phyloP scores from a whole-genome alignment of 2,797 vertebrate genomes.

The Pempheris klunzingeri region DNA sequence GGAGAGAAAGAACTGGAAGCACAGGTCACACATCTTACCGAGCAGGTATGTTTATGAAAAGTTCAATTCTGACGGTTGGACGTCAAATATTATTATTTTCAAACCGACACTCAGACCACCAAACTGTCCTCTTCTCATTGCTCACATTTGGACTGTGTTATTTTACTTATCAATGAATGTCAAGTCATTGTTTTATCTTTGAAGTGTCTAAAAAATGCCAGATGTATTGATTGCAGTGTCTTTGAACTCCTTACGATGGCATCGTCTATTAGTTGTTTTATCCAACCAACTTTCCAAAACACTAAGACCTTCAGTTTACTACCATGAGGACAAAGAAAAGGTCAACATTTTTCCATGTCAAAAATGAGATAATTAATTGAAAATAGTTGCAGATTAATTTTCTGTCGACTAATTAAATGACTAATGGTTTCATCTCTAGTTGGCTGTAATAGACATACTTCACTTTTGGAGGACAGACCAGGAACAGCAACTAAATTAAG shows the following conservation, averaged over 20 bases:
- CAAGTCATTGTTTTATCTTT: background rate
- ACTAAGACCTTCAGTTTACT: background rate
- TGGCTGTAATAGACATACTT: background rate
- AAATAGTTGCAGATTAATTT: background rate
- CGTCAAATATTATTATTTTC: background rate
- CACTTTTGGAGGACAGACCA: background rate
- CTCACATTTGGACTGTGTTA: background rate
- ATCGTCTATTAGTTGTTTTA: background rate
- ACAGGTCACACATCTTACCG: conserved; percentile 97
- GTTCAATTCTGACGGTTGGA: background rate
- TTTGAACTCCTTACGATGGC: background rate
- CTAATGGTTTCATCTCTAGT: background rate
- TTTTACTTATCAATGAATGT: too few species aligned
- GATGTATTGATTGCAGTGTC: background rate
- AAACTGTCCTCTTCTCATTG: background rate
- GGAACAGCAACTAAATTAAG: background rate
- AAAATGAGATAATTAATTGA: background rate
- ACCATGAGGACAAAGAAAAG: background rate
- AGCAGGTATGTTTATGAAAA: conserved; percentile 86
- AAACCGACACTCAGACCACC: background rate
- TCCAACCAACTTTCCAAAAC: background rate
- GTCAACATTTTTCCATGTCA: too few species aligned
- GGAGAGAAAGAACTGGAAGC: conserved; percentile 98
- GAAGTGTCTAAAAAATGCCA: background rate
- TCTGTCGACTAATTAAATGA: background rate